Evolutionary conservation across 35 echinoderm and acorn worm genomes (phyloP).

Genomic region (Lytechinus variegatus): DNA sequence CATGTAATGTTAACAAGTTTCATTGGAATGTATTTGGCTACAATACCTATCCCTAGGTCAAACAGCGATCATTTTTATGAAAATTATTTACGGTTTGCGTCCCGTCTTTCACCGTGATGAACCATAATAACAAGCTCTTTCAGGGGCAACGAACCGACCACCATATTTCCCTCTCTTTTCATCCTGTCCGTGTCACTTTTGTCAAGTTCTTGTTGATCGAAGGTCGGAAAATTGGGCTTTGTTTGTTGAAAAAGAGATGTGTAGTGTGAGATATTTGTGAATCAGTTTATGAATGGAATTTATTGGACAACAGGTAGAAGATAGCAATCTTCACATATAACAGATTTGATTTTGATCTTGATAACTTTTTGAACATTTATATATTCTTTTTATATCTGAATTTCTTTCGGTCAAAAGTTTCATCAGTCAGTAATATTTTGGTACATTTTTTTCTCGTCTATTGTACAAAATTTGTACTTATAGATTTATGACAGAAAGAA

Average conservation of each 20-base stretch:
- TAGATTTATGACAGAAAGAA: no score
- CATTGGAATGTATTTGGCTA: neutral
- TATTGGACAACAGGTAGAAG: neutral
- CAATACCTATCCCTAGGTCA: neutral
- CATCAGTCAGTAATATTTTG: no score
- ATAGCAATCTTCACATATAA: neutral
- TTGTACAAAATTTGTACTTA: no score
- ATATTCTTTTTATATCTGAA: no score
- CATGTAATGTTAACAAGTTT: neutral
- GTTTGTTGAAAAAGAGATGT: neutral
- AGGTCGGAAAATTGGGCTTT: slow-evolving; percentile 17
- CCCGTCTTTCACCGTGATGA: neutral
- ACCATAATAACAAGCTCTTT: neutral
- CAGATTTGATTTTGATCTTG: neutral
- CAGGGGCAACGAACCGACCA: neutral
- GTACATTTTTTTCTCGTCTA: no score
- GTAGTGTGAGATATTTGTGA: neutral
- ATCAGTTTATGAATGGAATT: neutral
- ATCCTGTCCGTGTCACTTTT: neutral
- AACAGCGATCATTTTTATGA: neutral
- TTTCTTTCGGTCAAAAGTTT: no score
- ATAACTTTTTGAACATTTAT: no score
- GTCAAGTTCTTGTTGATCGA: neutral
- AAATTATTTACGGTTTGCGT: neutral
- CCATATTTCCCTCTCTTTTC: neutral